Evolutionary conservation across 2,113 vertebrate species (phyloP).

Genomic region (Mesembrinibis cayennensis): DNA sequence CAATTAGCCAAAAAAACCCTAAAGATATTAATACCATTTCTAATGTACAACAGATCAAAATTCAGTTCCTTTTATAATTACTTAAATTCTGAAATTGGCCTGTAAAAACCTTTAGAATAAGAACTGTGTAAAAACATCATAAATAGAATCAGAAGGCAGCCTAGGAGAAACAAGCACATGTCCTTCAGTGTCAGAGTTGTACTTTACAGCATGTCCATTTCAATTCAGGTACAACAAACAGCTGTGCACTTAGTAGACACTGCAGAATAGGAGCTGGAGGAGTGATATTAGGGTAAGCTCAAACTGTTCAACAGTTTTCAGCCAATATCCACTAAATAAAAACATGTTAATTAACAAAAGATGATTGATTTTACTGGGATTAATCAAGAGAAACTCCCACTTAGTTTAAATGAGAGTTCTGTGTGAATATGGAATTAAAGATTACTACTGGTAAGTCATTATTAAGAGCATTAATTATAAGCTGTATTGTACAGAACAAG

Average conservation of each 20-base stretch:
- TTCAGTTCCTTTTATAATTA: slow-evolving; percentile 4
- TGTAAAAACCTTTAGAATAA: neutral
- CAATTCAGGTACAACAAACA: neutral
- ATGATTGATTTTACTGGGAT: neutral
- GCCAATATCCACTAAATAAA: slow-evolving; percentile 5
- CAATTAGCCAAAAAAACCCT: neutral
- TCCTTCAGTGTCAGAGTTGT: neutral
- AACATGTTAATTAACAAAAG: slow-evolving; percentile 9
- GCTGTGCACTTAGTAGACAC: neutral
- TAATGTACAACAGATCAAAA: slow-evolving; percentile 6
- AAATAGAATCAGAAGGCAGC: neutral
- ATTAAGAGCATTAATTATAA: slow-evolving; percentile 48
- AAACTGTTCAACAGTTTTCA: neutral
- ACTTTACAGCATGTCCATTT: neutral
- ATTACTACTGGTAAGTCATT: slow-evolving; percentile 29
- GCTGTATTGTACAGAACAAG: neutral
- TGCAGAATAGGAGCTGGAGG: neutral
- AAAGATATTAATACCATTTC: neutral
- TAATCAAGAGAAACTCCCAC: slow-evolving; percentile 22
- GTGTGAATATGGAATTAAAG: slow-evolving; percentile 41
- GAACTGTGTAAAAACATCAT: neutral
- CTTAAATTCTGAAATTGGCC: neutral
- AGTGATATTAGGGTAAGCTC: neutral
- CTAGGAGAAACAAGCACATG: neutral
- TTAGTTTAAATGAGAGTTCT: slow-evolving; percentile 28